phyloP scores from a whole-genome alignment of 2,888 invertebrate species.

The Belgica antarctica region DNA sequence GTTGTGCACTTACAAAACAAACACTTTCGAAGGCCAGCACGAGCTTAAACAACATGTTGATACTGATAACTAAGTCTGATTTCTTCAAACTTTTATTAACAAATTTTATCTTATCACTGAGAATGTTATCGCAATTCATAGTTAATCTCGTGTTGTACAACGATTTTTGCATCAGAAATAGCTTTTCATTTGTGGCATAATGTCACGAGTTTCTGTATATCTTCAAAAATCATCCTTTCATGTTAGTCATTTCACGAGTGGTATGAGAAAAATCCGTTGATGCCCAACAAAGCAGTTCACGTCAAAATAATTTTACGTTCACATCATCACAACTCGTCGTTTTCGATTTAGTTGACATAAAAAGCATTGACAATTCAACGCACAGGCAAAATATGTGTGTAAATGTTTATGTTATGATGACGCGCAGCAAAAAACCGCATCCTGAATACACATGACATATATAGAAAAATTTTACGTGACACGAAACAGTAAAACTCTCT shows the following conservation, averaged over 20 bases:
- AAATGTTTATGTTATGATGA: background rate
- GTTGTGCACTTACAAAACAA: background rate
- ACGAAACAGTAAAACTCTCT: conserved; percentile 28
- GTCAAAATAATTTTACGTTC: too few relatives aligned
- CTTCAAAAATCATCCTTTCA: too few relatives aligned
- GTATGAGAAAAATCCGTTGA: too few relatives aligned
- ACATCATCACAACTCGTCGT: too few relatives aligned
- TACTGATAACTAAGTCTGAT: too few relatives aligned
- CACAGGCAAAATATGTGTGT: background rate
- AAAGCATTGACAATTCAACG: background rate
- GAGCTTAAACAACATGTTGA: conserved; percentile 9
- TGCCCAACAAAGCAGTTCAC: too few relatives aligned
- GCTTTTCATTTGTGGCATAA: background rate
- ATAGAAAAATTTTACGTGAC: conserved; percentile 35
- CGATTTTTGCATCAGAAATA: background rate
- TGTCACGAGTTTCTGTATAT: too few relatives aligned
- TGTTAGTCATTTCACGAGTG: too few relatives aligned
- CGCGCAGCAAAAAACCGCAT: conserved; percentile 11
- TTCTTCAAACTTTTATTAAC: background rate
- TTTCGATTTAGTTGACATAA: background rate
- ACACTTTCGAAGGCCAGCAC: background rate
- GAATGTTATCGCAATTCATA: background rate
- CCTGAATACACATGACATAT: conserved; percentile 31
- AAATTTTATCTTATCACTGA: background rate
- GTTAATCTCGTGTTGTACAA: background rate